Conservation (phyloP, 2,113 vertebrate genomes). For the Phylloscopus trochilus region DNA sequence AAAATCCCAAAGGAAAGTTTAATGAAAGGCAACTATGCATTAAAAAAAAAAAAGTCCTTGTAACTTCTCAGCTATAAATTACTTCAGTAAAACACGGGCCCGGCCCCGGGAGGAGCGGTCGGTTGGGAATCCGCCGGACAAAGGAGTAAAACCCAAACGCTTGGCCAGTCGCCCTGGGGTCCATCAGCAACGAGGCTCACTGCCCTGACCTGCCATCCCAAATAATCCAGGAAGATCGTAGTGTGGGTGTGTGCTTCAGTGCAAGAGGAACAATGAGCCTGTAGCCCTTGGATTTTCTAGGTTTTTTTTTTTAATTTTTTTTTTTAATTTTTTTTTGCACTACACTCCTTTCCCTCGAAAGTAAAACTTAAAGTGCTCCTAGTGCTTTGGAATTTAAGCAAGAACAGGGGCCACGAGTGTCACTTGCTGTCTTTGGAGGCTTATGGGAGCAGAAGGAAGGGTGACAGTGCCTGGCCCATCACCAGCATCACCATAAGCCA, state of each 20-base stretch:
- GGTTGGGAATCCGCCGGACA: not conserved
- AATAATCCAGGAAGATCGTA: not conserved
- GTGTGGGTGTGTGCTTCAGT: constrained; percentile 65
- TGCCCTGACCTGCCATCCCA: constrained; percentile 1
- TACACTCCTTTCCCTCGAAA: constrained; percentile 56
- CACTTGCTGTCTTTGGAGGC: constrained; percentile 69
- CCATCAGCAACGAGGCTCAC: constrained; percentile 20
- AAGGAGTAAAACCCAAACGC: constrained; percentile 21
- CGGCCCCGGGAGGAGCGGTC: not conserved
- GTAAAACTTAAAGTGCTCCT: constrained; percentile 78
- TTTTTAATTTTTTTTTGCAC: constrained; percentile 17
- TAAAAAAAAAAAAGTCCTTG: constrained; percentile 66
- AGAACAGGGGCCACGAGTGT: constrained; percentile 51
- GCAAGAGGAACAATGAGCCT: constrained; percentile 63
- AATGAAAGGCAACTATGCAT: constrained; percentile 73
- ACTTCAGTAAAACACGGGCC: constrained; percentile 65
- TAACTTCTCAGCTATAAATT: constrained; percentile 70
- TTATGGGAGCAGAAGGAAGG: constrained; percentile 4
- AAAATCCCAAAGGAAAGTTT: not conserved
- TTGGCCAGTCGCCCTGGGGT: constrained; percentile 3
- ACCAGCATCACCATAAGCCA: not conserved
- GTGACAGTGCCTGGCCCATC: not conserved
- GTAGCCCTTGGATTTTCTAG: constrained; percentile 63
- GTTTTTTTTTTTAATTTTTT: not conserved
- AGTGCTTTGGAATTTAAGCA: constrained; percentile 78